Evolutionary conservation across 2,113 vertebrate genomes (phyloP).

Genomic region (Peromyscus maniculatus): DNA sequence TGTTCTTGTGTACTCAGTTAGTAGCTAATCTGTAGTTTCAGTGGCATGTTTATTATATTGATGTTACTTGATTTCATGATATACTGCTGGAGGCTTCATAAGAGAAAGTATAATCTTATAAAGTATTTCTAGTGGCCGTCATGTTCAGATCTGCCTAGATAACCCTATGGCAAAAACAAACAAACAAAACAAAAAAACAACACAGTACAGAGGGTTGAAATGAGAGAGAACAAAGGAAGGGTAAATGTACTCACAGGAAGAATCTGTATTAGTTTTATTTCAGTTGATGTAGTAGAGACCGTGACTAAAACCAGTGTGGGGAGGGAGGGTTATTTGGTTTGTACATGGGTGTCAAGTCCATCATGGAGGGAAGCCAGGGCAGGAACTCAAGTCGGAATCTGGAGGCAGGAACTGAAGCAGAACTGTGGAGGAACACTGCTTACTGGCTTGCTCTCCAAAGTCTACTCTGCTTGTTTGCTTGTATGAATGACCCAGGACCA

Average conservation of each 20-base stretch:
- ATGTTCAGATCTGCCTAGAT: background rate
- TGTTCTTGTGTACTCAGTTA: background rate
- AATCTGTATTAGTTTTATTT: background rate
- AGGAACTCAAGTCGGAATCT: background rate
- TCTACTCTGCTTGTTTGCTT: too few species aligned
- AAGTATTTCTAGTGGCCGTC: background rate
- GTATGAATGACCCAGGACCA: too few species aligned
- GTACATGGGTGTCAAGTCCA: background rate
- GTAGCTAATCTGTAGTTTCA: background rate
- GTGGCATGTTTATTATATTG: background rate
- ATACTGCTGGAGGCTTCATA: background rate
- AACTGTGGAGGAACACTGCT: too few species aligned
- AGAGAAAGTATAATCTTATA: background rate
- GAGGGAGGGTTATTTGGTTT: background rate
- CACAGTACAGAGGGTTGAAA: background rate
- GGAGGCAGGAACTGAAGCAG: background rate
- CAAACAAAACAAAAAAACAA: too few species aligned
- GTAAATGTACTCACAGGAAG: background rate
- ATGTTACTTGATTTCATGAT: background rate
- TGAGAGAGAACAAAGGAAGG: background rate
- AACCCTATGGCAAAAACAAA: background rate
- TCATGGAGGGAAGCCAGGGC: background rate
- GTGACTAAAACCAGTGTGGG: background rate
- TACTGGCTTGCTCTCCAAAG: too few species aligned
- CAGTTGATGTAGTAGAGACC: background rate